Conservation (phyloP, 1,140 invertebrate genomes). For the Drosophila grimshawi region DNA sequence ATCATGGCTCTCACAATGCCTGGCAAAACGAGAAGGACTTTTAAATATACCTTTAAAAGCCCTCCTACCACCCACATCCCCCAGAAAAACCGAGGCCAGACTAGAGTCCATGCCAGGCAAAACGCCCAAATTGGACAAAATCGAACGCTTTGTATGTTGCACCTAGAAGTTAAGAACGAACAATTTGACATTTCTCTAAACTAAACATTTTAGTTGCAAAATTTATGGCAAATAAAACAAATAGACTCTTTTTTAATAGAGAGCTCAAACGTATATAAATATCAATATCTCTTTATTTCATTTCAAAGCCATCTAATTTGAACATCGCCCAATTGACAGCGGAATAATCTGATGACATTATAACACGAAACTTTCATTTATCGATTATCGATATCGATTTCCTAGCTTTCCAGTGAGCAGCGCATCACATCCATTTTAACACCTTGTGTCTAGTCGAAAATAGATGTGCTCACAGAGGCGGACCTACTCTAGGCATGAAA, state of each 20-base stretch:
- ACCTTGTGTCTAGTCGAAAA: too few relatives aligned
- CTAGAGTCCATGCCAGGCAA: not conserved
- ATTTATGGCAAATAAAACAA: slow-evolving; percentile 33
- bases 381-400: too few relatives aligned
- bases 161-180: slow-evolving; percentile 23
- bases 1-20: slow-evolving; percentile 61
- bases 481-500: too few relatives aligned
- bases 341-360: too few relatives aligned
- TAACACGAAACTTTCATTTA: too few relatives aligned
- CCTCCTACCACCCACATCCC: not conserved
- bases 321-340: too few relatives aligned
- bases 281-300: not conserved
- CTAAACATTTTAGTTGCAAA: slow-evolving; percentile 18
- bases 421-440: too few relatives aligned
- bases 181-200: slow-evolving; percentile 26
- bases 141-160: slow-evolving; percentile 18
- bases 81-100: slow-evolving; percentile 4
- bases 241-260: slow-evolving; percentile 14
- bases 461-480: too few relatives aligned
- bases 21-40: slow-evolving; percentile 48
- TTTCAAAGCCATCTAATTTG: too few relatives aligned
- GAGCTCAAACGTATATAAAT: slow-evolving; percentile 15
- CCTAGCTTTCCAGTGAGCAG: too few relatives aligned
- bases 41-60: not conserved
- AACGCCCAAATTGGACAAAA: slow-evolving; percentile 14